phyloP scores from a whole-genome alignment of 2,113 vertebrate genomes.

The Probosciger aterrimus region DNA sequence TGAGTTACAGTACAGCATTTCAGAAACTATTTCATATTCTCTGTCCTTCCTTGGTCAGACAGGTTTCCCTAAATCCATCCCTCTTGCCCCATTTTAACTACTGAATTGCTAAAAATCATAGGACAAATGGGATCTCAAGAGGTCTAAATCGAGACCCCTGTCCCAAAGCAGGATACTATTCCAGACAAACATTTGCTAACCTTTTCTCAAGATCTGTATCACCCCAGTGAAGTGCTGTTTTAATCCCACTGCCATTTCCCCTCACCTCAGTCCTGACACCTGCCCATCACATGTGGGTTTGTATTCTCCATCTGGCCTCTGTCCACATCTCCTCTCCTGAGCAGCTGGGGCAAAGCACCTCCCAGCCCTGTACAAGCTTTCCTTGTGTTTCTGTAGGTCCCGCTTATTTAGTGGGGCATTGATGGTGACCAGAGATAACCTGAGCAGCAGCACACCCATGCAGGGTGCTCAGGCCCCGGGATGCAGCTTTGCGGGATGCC shows the following conservation, averaged over 20 bases:
- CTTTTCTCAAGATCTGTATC: not conserved
- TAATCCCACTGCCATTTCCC: too few relatives aligned
- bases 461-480: not conserved
- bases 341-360: not conserved
- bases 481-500: too few relatives aligned
- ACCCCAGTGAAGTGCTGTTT: too few relatives aligned
- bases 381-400: not conserved
- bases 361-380: not conserved
- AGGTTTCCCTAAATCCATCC: not conserved
- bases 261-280: not conserved
- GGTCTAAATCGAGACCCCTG: not conserved
- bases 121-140: not conserved
- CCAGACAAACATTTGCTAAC: not conserved
- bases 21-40: not conserved
- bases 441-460: accelerated
- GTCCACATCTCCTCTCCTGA: not conserved
- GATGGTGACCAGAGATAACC: not conserved
- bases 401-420: accelerated
- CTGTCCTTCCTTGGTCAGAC: not conserved
- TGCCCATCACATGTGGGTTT: not conserved
- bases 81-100: not conserved
- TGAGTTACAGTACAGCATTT: not conserved
- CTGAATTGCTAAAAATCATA: not conserved
- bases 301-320: not conserved
- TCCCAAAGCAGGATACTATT: not conserved